phyloP scores from a whole-genome alignment of 2,113 vertebrate genomes.

The Sylvietta virens region DNA sequence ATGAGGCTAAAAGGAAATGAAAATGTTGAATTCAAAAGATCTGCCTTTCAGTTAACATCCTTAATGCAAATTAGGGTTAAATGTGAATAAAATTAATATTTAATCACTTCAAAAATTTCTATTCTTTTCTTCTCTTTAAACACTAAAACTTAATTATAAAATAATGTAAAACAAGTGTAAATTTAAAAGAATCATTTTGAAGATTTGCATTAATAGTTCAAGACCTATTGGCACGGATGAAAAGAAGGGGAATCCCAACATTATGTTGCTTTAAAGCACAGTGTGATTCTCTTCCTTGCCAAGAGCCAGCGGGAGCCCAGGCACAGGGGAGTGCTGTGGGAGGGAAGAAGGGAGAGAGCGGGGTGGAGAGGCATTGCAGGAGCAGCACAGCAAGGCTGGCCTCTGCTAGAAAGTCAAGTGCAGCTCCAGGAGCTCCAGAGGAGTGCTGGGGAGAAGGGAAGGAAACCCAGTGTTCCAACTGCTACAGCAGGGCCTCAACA shows the following conservation, averaged over 20 bases:
- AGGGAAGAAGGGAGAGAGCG: background rate
- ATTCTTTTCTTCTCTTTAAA: conserved; percentile 50
- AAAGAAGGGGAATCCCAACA: conserved; percentile 37
- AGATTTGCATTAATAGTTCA: conserved; percentile 43
- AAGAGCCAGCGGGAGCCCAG: background rate
- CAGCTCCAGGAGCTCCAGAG: fast-evolving
- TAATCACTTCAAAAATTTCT: conserved; percentile 46
- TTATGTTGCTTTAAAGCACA: background rate
- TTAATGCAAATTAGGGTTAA: conserved; percentile 69
- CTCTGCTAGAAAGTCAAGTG: no score
- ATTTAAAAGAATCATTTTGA: conserved; percentile 54
- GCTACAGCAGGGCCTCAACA: background rate
- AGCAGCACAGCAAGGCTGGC: background rate
- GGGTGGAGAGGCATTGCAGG: background rate
- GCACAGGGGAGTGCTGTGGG: background rate
- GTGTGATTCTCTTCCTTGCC: background rate
- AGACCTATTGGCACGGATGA: conserved; percentile 15
- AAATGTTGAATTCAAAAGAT: conserved; percentile 51
- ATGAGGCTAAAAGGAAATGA: conserved; percentile 45
- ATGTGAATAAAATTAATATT: conserved; percentile 64
- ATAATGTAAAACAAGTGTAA: conserved; percentile 64
- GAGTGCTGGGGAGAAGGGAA: background rate
- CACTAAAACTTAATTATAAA: conserved; percentile 56
- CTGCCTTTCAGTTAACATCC: conserved; percentile 41
- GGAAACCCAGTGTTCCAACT: background rate